Percentiles rank a stretch among this genome's conserved stretches.
These are phyloP conservation scores for Atrichornis clamosus DNA, from an alignment of 2,113 vertebrate genomes.

Conservation along the genomic window DNA sequence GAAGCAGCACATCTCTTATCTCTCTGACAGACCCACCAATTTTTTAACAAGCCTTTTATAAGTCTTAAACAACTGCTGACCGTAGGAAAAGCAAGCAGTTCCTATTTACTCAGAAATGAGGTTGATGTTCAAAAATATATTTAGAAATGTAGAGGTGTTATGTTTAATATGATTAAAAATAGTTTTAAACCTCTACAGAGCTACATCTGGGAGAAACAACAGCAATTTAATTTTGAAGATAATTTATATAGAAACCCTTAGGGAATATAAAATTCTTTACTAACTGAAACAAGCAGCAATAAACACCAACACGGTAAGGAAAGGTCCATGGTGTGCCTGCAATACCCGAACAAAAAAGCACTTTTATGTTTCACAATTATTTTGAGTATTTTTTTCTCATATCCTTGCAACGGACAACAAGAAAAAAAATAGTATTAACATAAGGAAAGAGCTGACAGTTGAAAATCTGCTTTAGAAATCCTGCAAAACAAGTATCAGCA, in stretches of 20 bases:
- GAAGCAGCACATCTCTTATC: background rate
- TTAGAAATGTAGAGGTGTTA: background rate
- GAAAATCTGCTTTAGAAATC: background rate
- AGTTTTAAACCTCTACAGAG: background rate
- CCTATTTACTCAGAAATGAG: background rate
- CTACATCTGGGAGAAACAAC: background rate
- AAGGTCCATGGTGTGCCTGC: fast-evolving
- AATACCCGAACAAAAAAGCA: background rate
- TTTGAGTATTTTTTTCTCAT: background rate
- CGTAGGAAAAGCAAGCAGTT: background rate
- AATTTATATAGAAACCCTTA: background rate
- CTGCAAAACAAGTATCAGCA: background rate
- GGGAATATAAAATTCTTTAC: background rate
- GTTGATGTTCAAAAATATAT: background rate
- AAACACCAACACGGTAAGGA: background rate
- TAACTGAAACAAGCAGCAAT: background rate
- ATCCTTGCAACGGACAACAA: background rate
- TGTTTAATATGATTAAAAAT: background rate
- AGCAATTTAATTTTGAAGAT: background rate
- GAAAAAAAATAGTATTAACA: background rate
- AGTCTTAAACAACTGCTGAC: background rate
- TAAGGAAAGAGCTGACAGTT: background rate
- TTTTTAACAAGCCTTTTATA: background rate
- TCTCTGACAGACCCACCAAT: background rate
- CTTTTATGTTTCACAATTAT: background rate